Conservation (phyloP, 1,140 invertebrate species). For the Drosophila simulans region DNA sequence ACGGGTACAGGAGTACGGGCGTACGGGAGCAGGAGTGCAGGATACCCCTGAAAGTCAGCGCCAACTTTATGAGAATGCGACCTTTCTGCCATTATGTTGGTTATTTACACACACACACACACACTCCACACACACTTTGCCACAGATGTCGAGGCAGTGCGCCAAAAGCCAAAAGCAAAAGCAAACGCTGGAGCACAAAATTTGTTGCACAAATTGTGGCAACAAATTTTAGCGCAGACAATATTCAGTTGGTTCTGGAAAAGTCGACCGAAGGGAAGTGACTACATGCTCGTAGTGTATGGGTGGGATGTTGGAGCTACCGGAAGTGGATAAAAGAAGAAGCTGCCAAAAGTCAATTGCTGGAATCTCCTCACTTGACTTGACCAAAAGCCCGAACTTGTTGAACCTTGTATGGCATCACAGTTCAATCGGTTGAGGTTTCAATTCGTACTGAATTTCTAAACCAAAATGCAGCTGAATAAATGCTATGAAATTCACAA, state of each 20-base stretch:
- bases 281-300: background rate
- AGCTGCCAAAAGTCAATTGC: constrained; percentile 49
- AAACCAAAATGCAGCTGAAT: constrained; percentile 4
- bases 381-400: constrained; percentile 31
- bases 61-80: constrained; percentile 64
- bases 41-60: constrained; percentile 44
- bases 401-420: constrained; percentile 19
- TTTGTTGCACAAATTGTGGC: constrained; percentile 57
- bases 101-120: constrained; percentile 51
- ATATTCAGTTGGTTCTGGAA: constrained; percentile 41
- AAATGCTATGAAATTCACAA: constrained; percentile 22
- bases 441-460: background rate
- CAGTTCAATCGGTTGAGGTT: constrained; percentile 3
- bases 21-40: background rate
- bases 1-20: background rate
- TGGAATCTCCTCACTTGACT: constrained; percentile 38
- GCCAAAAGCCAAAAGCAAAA: constrained; percentile 18
- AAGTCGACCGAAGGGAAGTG: constrained; percentile 6
- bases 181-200: constrained; percentile 36
- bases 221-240: constrained; percentile 54
- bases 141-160: constrained; percentile 29
- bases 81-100: constrained; percentile 53
- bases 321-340: constrained; percentile 15
- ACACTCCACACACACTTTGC: constrained; percentile 9
- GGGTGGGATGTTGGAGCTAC: background rate